phyloP scores from a whole-genome alignment of 2,797 vertebrate species.

The Synanceia verrucosa region DNA sequence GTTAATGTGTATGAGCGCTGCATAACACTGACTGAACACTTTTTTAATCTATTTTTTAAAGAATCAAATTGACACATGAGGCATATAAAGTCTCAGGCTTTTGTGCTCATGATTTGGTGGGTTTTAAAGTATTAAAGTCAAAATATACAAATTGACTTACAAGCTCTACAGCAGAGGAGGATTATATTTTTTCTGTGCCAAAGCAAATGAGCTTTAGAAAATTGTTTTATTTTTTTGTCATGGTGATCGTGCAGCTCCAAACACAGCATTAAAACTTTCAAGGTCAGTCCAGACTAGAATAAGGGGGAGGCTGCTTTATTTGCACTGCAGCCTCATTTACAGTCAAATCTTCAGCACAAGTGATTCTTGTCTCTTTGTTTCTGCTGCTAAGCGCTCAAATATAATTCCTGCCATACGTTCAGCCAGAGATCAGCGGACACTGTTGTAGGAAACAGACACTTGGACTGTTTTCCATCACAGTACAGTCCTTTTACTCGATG shows the following conservation, averaged over 20 bases:
- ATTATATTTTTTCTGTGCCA: constrained; percentile 2
- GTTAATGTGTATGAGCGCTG: constrained; percentile 28
- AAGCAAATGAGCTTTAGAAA: neutral
- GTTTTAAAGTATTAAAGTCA: constrained; percentile 13
- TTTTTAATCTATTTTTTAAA: neutral
- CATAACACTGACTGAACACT: constrained; percentile 29
- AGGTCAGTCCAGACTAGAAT: neutral
- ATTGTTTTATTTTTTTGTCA: neutral
- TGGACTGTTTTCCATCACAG: too few species aligned
- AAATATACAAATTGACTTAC: neutral
- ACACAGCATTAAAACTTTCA: constrained; percentile 5
- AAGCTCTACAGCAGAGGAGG: neutral
- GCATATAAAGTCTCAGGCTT: neutral
- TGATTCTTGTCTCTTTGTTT: constrained; percentile 71
- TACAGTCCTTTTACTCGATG: neutral
- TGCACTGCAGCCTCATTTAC: neutral
- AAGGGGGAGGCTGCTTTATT: neutral
- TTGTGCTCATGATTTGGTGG: neutral
- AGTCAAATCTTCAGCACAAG: constrained; percentile 15
- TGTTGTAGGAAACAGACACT: too few species aligned
- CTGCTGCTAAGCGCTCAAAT: constrained; percentile 38
- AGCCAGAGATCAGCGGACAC: neutral
- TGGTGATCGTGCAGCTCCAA: constrained; percentile 38
- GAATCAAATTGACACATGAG: neutral
- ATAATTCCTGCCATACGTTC: neutral